Conservation (phyloP, 1,140 invertebrate species). For the Zeugodacus cucurbitae region DNA sequence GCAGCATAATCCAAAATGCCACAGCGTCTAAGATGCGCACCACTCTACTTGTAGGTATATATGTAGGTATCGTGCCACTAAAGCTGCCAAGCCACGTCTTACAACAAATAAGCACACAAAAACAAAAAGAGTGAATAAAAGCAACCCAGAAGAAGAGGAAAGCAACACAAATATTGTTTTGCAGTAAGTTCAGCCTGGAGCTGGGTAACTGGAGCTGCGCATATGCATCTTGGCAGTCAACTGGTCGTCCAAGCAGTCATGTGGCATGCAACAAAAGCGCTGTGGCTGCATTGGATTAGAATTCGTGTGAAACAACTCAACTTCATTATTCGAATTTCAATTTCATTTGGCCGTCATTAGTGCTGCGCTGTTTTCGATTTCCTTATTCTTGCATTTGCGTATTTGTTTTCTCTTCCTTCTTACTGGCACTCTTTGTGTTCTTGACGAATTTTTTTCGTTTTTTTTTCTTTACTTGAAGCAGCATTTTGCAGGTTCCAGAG, state of each 20-base stretch:
- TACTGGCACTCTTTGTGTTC: background rate
- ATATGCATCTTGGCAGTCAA: background rate
- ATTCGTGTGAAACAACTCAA: background rate
- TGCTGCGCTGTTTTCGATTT: background rate
- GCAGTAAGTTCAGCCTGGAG: too few relatives aligned
- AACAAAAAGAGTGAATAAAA: background rate
- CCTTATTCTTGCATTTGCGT: background rate
- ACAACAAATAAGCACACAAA: background rate
- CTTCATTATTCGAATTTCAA: constrained; percentile 33
- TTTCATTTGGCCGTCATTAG: constrained; percentile 23
- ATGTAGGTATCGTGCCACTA: background rate
- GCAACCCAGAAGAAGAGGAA: too few relatives aligned
- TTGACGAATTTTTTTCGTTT: background rate
- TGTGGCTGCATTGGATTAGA: background rate
- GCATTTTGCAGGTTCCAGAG: background rate
- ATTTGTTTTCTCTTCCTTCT: background rate
- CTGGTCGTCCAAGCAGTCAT: background rate
- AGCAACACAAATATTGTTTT: too few relatives aligned
- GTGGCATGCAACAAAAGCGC: background rate
- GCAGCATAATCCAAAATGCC: background rate
- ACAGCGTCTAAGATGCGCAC: constrained; percentile 15
- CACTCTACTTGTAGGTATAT: background rate
- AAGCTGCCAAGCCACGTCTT: background rate
- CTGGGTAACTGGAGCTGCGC: too few relatives aligned
- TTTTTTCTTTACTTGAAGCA: background rate